Percentiles rank a stretch among this genome's conserved stretches.
Evolutionary conservation across 2,888 invertebrate species (phyloP).

Genomic region (Nysson spinosus): DNA sequence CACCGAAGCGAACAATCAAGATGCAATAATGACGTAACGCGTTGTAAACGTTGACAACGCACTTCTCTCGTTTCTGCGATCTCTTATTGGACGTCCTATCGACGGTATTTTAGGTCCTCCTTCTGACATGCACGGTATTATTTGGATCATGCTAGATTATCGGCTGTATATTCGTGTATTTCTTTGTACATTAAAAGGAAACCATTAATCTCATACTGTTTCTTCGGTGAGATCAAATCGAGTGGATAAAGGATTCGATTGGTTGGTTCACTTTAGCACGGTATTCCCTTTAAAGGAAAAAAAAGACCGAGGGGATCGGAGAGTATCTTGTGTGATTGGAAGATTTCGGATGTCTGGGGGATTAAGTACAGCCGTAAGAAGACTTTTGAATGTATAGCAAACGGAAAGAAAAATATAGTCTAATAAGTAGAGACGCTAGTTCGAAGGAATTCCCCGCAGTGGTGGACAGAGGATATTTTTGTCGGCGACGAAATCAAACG

Average conservation of each 20-base stretch:
- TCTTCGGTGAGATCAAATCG: slow-evolving; percentile 5
- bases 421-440: slow-evolving; percentile 17
- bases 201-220: no score
- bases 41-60: neutral
- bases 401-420: slow-evolving; percentile 16
- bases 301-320: slow-evolving; percentile 7
- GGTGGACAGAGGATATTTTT: slow-evolving; percentile 32
- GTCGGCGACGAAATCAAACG: neutral
- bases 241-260: no score
- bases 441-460: slow-evolving; percentile 30
- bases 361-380: slow-evolving; percentile 17
- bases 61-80: slow-evolving; percentile 1
- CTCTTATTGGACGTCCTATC: neutral
- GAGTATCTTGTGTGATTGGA: slow-evolving; percentile 13
- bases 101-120: neutral
- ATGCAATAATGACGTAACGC: neutral
- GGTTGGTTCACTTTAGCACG: slow-evolving; percentile 2
- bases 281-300: neutral
- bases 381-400: slow-evolving; percentile 27
- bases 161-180: no score
- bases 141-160: neutral
- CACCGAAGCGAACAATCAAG: no score
- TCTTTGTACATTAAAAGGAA: no score
- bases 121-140: no score
- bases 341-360: slow-evolving; percentile 8